phyloP scores from a whole-genome alignment of 2,797 vertebrate genomes.

The Pseudochirops cupreus region DNA sequence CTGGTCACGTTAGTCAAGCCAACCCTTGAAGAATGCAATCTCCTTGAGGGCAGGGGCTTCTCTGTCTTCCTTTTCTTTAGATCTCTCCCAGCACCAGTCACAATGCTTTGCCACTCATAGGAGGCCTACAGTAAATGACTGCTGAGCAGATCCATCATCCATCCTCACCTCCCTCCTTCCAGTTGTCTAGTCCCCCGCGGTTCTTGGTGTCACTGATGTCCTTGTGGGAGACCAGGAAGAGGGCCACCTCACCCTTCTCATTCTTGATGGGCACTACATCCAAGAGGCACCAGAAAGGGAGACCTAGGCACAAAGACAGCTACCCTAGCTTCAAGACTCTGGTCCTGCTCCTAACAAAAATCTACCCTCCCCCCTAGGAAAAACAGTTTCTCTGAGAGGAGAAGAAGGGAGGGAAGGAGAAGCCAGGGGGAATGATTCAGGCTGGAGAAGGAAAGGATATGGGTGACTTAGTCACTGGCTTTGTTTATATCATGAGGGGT shows the following conservation, averaged over 20 bases:
- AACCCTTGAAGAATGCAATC: neutral
- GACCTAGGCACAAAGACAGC: conserved; percentile 76
- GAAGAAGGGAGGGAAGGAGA: neutral
- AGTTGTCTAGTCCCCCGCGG: conserved; percentile 79
- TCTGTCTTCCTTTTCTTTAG: neutral
- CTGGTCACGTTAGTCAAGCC: neutral
- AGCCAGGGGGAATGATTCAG: neutral
- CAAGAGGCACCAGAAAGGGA: conserved; percentile 85
- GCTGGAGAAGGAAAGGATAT: neutral
- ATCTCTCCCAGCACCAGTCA: neutral
- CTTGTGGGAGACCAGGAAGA: conserved; percentile 86
- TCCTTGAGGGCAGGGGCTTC: neutral
- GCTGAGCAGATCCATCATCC: neutral
- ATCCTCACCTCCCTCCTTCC: conserved; percentile 82
- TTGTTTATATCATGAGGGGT: neutral
- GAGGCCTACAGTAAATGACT: neutral
- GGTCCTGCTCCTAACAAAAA: neutral
- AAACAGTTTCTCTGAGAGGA: neutral
- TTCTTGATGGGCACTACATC: conserved; percentile 87
- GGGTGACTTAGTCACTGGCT: neutral
- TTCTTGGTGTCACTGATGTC: conserved; percentile 85
- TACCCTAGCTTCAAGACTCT: conserved; percentile 7
- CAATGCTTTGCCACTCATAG: neutral
- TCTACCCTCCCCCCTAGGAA: neutral
- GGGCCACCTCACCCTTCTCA: conserved; percentile 86